Base-by-base conservation (phyloP, 2,797 vertebrate genomes). In the Malacoraja senta region DNA sequence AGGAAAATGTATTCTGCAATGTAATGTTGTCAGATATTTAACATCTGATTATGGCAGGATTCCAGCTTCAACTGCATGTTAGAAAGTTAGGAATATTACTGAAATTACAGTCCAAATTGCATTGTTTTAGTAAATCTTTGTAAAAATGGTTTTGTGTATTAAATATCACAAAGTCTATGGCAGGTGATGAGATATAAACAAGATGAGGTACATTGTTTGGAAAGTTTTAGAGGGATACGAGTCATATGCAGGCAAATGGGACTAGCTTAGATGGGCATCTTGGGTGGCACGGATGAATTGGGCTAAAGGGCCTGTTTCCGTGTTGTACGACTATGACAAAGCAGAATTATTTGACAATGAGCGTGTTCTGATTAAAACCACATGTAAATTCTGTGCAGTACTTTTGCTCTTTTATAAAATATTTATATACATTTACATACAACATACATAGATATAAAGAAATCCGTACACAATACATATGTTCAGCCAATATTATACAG, bases 351-450 rank as follows among this genome's bases (percentile, higher is more conserved):
- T 95, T 97, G 96, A 97, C 97, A 97, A 96, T 96, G 96, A 96
- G 94, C 95, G 96, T 97, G 96, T 96, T 97, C 97, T 96, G 97
- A 97, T 97, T 98, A 96, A 97, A 97, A 98, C 97, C 97, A 96
- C 95, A 96, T 97, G 96, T 97, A 98, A 92, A 92, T 92, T 74
- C 24, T 76, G 93, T 94, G 88, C 96, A 96, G 96, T 96, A 97
- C 95, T 96, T 95, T 97, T 97, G 96, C 96, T 96, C 44, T 68
- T 97, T 95, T 95, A 94, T 96, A 93, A 94, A 96, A 96, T 98
- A 98, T 99, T 98, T 99, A 99, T 99, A 98, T 97, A 96, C 95
- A 98, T 99, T 98, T 99, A 99, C 98, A 99, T 96, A 97, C 97
- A 97, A 97, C 97, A 97, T 98, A 98, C 97, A 98, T 96, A 96